Base-by-base conservation (phyloP, 1,140 invertebrate species). In the Dryas iulia region DNA sequence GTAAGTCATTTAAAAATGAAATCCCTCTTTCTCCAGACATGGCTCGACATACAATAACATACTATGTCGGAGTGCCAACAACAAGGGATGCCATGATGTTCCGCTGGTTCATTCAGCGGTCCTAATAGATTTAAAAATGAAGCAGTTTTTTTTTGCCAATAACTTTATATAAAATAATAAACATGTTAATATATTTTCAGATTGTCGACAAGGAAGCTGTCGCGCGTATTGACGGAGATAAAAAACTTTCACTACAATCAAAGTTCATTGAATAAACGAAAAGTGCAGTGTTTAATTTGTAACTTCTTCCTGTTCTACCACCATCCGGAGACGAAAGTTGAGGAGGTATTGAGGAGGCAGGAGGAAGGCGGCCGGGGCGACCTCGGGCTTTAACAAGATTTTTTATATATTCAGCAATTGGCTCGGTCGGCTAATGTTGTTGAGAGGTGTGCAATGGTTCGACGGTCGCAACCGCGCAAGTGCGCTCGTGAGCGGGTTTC, bases 41-140 rank as follows among this genome's bases (percentile, higher is more conserved):
- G 39, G 39, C 7, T 8, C 39, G 6, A 18, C n/a, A 14, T 47
- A 47, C 8, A 47, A 7, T n/a, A 8, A 47, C 14, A 18, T 47
- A 8, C 14, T 47, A 1, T 8, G 39, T 18, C 18, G n/a, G 3
- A 47, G 7, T 14, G n/a, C n/a, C n/a, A n/a, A n/a, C n/a, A 6
- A 21, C 18, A 21, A 47, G 39, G 98, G 98, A 1, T 96, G 96
- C 82, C 97, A 96, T 80, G 62, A 92, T 21, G 98, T 99, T 0
- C 97, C 98, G 0, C 98, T 99, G 97, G 94, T 99, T 2, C 97
- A 99, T 79, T 96, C 96, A 10, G 96, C 96, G 14, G 94, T 99
- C 24, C 82, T 99, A 5, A 94, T 99, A 56, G 92, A 98, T 91
- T 84, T 99, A 61, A 93, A 94, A n/a, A n/a, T n/a, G n/a, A n/a